Conservation (phyloP, 2,888 invertebrate species). For the Acleris laterana region DNA sequence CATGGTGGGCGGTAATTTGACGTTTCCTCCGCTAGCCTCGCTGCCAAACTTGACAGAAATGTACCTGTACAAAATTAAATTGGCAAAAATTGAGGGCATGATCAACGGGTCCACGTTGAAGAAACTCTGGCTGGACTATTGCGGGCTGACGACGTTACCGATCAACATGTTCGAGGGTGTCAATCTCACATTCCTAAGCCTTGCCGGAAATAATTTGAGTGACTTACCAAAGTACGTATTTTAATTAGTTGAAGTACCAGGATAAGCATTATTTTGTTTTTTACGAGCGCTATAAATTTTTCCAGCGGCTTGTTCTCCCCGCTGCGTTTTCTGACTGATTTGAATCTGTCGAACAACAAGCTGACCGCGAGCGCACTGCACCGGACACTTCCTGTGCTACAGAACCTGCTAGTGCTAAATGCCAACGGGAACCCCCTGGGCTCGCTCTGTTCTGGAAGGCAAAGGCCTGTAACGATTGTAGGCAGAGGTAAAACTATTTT, state of each 20-base stretch:
- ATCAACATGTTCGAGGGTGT: conserved; percentile 2
- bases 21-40: conserved; percentile 4
- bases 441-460: conserved; percentile 13
- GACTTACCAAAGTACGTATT: conserved; percentile 19
- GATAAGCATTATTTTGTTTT: too few species aligned
- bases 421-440: conserved; percentile 18
- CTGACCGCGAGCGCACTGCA: neutral
- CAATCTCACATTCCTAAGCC: conserved; percentile 1
- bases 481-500: neutral
- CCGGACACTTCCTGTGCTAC: neutral
- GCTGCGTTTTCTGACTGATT: conserved; percentile 15
- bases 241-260: too few species aligned
- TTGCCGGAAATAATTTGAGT: conserved; percentile 14
- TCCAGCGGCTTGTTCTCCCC: conserved; percentile 20
- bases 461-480: too few species aligned
- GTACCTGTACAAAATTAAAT: neutral
- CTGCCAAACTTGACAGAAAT: neutral
- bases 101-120: conserved; percentile 4
- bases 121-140: neutral
- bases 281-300: too few species aligned
- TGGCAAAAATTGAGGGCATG: neutral
- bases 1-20: neutral
- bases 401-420: conserved; percentile 34
- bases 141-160: conserved; percentile 3
- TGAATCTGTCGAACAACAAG: conserved; percentile 14